These are phyloP conservation scores for Bombus soroeensis DNA, from an alignment of 1,140 invertebrate species.

Conservation along the genomic window DNA sequence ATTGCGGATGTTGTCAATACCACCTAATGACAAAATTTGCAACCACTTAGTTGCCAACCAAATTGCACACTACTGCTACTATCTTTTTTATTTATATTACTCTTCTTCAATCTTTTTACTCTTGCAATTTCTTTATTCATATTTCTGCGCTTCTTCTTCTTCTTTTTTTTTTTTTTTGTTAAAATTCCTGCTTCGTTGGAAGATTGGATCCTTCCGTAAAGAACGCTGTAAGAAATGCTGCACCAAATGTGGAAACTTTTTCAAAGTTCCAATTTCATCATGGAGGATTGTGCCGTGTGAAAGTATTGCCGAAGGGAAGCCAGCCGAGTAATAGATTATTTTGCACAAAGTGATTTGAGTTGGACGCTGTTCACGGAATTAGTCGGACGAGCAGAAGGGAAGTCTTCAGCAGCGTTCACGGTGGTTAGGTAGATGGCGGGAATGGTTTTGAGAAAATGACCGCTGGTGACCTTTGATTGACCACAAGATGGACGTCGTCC, in stretches of 20 bases:
- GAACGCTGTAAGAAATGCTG: too few species aligned
- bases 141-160: too few species aligned
- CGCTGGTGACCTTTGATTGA: background rate
- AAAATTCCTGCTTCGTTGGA: too few species aligned
- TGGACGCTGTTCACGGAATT: background rate
- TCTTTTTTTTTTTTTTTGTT: too few species aligned
- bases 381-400: background rate
- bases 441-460: slow-evolving; percentile 2
- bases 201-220: too few species aligned
- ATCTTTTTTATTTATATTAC: background rate
- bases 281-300: background rate
- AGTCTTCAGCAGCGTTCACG: background rate
- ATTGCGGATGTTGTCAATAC: too few species aligned
- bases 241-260: background rate
- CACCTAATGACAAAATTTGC: too few species aligned
- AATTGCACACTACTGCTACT: too few species aligned
- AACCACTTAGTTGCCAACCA: too few species aligned
- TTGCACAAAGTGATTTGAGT: background rate
- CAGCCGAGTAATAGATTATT: background rate
- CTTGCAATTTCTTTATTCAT: background rate
- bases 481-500: background rate
- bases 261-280: background rate
- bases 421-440: background rate
- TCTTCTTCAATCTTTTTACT: background rate
- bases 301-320: background rate